Evolutionary conservation across 1,140 invertebrate species (phyloP), one percentile per base, ranked within the genome.

Genomic region (Octopus bimaculoides): DNA sequence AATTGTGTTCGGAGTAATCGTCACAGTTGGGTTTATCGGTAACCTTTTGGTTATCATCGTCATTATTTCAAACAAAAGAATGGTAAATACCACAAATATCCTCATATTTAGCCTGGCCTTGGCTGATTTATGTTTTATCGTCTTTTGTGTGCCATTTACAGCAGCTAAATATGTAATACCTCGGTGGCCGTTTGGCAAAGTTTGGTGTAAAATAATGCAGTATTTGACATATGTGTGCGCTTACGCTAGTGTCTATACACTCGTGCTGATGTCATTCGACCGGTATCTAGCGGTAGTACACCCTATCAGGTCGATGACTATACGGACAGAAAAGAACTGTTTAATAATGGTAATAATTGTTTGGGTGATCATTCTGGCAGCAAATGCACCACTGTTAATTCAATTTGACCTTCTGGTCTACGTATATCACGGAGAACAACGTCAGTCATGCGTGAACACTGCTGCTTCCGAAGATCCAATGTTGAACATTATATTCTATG

Each of bases 221-320:
- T 95, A 95, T 85, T 79, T 89, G 56, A 88, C 85, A 75, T 89
- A 91, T 83, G 96, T 98, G 3, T 97, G 95, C 12, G 96, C 96
- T 1, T 97, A 96, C 85, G 96, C 95, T 7, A 96, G 95, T 82
- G 96, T 98, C 12, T 98, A 97, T 89, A 98, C 96, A 0, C 90
- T 98, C 52, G 96, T 98, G 0, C 92, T 98, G 73, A 98, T 99
- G 96, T 97, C 96, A 20, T 89, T 98, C 52, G 97, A 98, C 89
- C 93, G 97, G 82, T 98, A 96, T 89, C 92, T 99, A 85, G 97
- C 97, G 41, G 96, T 99, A 10, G 96, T 98, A 0, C 95, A 97
- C 90, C 96, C 97, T 0, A 95, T 98, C 79, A 92, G 94, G 2
- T 97, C 95, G 76, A 97, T 97, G 93, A 94, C 95, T 0, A 93